These are phyloP conservation scores for Ganaspis brasiliensis DNA, from an alignment of 2,888 invertebrate species.

Conservation along the genomic window DNA sequence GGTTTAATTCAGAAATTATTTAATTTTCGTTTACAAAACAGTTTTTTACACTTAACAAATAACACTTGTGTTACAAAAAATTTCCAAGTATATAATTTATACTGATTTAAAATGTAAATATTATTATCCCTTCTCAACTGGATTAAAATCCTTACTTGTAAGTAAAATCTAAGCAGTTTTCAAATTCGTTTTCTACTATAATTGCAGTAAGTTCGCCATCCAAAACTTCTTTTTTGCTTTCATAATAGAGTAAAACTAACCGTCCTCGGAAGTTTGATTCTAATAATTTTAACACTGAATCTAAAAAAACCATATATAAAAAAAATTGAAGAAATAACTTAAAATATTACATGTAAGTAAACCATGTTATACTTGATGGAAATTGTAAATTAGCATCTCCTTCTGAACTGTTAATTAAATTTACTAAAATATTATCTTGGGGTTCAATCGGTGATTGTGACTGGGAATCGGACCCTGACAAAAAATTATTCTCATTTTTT, in stretches of 20 bases:
- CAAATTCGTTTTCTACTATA: background rate
- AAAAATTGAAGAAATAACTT: background rate
- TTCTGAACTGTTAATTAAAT: no score
- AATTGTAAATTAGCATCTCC: background rate
- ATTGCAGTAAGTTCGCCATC: background rate
- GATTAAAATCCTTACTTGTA: background rate
- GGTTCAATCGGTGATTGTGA: no score
- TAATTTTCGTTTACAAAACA: no score
- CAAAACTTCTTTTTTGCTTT: background rate
- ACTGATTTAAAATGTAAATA: no score
- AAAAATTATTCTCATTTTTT: background rate
- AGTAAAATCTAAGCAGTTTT: background rate
- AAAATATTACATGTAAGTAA: background rate
- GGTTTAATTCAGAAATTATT: no score
- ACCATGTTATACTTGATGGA: background rate
- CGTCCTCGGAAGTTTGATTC: background rate
- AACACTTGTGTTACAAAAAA: no score
- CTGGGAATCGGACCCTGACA: background rate
- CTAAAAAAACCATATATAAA: conserved; percentile 5
- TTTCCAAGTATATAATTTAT: no score
- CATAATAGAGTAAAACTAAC: background rate
- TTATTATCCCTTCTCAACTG: no score
- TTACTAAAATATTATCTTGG: no score
- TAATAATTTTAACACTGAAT: conserved; percentile 14
- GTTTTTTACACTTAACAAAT: no score